Percentiles rank a stretch among this genome's conserved stretches.
These are phyloP conservation scores for Sparus aurata DNA, from an alignment of 2,797 vertebrate species.

Conservation along the genomic window DNA sequence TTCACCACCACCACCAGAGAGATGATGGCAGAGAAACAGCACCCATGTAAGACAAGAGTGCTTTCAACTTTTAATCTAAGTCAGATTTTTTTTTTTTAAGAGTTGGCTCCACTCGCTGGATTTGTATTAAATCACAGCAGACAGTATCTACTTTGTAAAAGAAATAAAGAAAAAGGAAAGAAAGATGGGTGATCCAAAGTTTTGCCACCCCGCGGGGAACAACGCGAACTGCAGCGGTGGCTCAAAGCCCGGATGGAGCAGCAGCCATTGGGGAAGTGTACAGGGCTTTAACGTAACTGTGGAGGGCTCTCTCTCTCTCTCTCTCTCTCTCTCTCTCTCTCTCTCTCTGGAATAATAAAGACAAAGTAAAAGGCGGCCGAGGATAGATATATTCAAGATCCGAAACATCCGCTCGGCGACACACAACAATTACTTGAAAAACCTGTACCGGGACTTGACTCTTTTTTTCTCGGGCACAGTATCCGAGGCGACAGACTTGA, in stretches of 20 bases:
- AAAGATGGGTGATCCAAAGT: conserved; percentile 34
- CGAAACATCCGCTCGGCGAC: conserved; percentile 45
- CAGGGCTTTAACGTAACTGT: conserved; percentile 81
- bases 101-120: background rate
- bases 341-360: conserved; percentile 76
- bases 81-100: background rate
- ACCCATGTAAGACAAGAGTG: background rate
- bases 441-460: conserved; percentile 51
- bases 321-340: conserved; percentile 57
- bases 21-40: conserved; percentile 11
- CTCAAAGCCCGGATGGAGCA: conserved; percentile 86
- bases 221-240: conserved; percentile 69
- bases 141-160: background rate
- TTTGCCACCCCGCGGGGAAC: conserved; percentile 64
- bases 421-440: conserved; percentile 49
- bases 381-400: conserved; percentile 52
- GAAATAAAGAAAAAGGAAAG: no score
- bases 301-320: conserved; percentile 67
- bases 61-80: background rate
- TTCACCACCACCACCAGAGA: background rate
- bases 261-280: conserved; percentile 87
- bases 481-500: conserved; percentile 73
- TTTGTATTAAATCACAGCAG: background rate
- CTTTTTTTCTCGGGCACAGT: conserved; percentile 40
- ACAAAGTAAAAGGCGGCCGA: conserved; percentile 72